Evolutionary conservation across 1,140 invertebrate genomes (phyloP), one percentile per base, ranked within the genome.

Genomic region (Vanessa tameamea): DNA sequence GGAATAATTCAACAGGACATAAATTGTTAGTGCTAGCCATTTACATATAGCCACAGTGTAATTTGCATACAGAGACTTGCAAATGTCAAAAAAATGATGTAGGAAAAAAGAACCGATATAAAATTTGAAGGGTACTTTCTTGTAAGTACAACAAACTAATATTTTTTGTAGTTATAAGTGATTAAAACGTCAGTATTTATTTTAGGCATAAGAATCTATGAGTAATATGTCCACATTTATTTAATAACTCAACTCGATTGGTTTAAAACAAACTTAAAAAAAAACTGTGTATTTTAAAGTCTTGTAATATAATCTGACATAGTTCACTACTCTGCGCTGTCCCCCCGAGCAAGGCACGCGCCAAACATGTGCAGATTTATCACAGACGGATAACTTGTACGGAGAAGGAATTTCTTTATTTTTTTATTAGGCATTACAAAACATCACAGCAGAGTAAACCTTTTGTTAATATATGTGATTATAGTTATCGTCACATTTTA

Each of bases 1-100:
- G 66, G 81, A 85, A 86, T 87, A 80, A 86, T 86, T 87, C 80
- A 83, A 83, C 80, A 80, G 77, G 67, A 81, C 80, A 85, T 83
- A 79, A 81, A 85, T 81, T 78, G 82, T 83, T 78, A 73, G 73
- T 78, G 57, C 77, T 15, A 75, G 73, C 77, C 76, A 81, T 83
- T 84, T 83, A 72, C 77, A 82, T 81, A 79, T 59, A 61, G 9
- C 37, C 48, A 75, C 57, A 85, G 83, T 75, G 80, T 81, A 85
- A 50, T 23, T 12, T 13, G 20, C 9, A 0, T 11, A 14, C 55
- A 59, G 64, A 47, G 47, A 14, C 11, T 26, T 63, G 20, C 26
- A 31, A 55, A 48, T 15, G 15, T 13, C 14, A 13, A 48, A 48
- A 48, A 48, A 48, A 2, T 4, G 3, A 48, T 6, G 2, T 31